Conservation (phyloP, 2,113 vertebrate genomes). For the Chiloscyllium plagiosum region DNA sequence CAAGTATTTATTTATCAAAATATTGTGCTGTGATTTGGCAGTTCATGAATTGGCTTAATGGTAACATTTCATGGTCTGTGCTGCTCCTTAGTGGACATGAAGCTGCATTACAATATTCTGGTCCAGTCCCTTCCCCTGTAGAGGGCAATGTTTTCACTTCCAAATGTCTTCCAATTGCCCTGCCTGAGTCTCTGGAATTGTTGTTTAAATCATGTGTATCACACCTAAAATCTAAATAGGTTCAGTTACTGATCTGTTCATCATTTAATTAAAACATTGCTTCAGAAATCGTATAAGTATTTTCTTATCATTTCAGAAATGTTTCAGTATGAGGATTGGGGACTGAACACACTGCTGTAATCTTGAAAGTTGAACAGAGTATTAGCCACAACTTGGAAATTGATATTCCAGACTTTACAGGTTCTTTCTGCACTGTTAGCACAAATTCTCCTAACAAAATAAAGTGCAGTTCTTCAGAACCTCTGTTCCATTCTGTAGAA, state of each 20-base stretch:
- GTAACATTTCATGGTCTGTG: background rate
- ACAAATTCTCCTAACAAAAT: background rate
- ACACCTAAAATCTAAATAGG: too few relatives aligned
- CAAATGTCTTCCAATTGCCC: background rate
- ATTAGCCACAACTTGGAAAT: background rate
- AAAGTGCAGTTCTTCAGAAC: too few relatives aligned
- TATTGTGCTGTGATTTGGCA: background rate
- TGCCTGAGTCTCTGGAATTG: background rate
- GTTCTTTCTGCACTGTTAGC: background rate
- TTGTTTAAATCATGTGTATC: background rate
- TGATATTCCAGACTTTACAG: background rate
- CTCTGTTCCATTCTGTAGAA: too few relatives aligned
- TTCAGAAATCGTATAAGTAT: background rate
- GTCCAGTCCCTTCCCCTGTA: background rate
- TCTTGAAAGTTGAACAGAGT: background rate
- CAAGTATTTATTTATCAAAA: background rate
- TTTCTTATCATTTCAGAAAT: background rate
- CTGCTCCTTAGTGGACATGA: background rate
- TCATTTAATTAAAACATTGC: background rate
- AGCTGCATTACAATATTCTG: background rate
- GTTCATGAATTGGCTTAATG: background rate
- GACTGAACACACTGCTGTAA: background rate
- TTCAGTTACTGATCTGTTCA: background rate
- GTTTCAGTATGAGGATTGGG: background rate
- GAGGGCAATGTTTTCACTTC: background rate